Evolutionary conservation across 2,113 vertebrate genomes (phyloP).

Genomic region (Odontesthes bonariensis): DNA sequence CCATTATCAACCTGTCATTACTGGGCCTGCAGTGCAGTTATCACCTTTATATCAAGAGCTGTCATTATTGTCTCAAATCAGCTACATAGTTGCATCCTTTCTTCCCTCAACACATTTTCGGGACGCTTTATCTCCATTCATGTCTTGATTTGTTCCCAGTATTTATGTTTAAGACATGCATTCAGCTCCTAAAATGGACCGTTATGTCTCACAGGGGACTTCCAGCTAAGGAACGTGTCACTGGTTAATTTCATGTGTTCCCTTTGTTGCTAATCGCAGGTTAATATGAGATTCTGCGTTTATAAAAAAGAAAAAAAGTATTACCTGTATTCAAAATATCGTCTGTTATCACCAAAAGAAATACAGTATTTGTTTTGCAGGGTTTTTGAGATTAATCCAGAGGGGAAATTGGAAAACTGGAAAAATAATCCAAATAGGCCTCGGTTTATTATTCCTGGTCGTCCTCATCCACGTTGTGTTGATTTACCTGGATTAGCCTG

Average conservation of each 20-base stretch:
- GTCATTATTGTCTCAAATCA: neutral
- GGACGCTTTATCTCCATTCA: neutral
- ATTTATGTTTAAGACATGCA: neutral
- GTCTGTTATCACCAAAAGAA: too few species aligned
- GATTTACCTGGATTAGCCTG: slow-evolving; percentile 51
- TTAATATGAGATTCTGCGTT: neutral
- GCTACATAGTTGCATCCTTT: neutral
- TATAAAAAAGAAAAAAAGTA: neutral
- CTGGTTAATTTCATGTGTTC: neutral
- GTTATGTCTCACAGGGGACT: neutral
- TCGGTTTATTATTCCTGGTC: slow-evolving; percentile 62
- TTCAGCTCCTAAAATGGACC: neutral
- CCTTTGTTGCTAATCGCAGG: neutral
- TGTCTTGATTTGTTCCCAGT: neutral
- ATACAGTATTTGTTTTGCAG: too few species aligned
- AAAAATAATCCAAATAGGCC: slow-evolving; percentile 40
- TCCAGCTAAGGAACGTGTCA: neutral
- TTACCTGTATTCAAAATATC: slow-evolving; percentile 11
- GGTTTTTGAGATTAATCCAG: slow-evolving; percentile 27
- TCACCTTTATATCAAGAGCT: slow-evolving; percentile 2
- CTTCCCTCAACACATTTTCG: neutral
- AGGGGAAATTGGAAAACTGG: slow-evolving; percentile 12
- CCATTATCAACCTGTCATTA: slow-evolving; percentile 43
- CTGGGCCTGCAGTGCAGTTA: neutral
- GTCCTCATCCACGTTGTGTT: slow-evolving; percentile 52